phyloP scores from a whole-genome alignment of 2,113 vertebrate species.

The Pholis gunnellus region DNA sequence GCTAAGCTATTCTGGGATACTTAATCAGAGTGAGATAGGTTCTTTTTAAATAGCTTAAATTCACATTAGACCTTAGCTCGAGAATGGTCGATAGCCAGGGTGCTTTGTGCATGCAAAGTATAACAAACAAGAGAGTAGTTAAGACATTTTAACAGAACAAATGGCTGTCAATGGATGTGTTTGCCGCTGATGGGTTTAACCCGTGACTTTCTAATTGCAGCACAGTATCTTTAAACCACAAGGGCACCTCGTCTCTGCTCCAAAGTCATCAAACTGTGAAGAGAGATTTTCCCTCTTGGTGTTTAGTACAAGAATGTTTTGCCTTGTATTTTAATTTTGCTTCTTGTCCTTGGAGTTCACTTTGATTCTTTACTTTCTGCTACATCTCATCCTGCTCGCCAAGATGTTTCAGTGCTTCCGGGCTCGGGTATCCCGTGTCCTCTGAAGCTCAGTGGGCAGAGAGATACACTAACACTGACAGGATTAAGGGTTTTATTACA shows the following conservation, averaged over 20 bases:
- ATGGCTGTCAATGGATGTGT: constrained; percentile 5
- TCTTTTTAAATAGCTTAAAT: constrained; percentile 61
- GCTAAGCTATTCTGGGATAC: constrained; percentile 27
- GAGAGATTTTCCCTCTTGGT: constrained; percentile 11
- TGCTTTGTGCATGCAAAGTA: constrained; percentile 46
- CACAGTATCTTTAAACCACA: constrained; percentile 52
- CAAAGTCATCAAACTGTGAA: constrained; percentile 36
- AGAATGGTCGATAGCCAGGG: constrained; percentile 14
- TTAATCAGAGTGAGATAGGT: constrained; percentile 48
- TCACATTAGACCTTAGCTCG: constrained; percentile 50
- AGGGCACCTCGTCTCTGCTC: constrained; percentile 22
- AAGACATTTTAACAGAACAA: constrained; percentile 41
- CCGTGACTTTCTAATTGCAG: constrained; percentile 58
- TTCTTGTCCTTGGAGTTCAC: constrained; percentile 55
- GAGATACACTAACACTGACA: constrained; percentile 25
- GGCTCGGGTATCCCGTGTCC: constrained; percentile 31
- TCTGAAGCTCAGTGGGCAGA: constrained; percentile 44
- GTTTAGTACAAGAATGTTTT: constrained; percentile 13
- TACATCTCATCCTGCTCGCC: constrained; percentile 45
- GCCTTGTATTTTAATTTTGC: constrained; percentile 9
- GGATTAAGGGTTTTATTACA: constrained; percentile 70
- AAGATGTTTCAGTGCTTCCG: constrained; percentile 38
- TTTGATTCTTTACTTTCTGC: constrained; percentile 22
- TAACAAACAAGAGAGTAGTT: constrained; percentile 9
- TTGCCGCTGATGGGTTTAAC: constrained; percentile 48